Evolutionary conservation across 2,888 invertebrate species (phyloP).

Genomic region (Eubasilissa splendida): DNA sequence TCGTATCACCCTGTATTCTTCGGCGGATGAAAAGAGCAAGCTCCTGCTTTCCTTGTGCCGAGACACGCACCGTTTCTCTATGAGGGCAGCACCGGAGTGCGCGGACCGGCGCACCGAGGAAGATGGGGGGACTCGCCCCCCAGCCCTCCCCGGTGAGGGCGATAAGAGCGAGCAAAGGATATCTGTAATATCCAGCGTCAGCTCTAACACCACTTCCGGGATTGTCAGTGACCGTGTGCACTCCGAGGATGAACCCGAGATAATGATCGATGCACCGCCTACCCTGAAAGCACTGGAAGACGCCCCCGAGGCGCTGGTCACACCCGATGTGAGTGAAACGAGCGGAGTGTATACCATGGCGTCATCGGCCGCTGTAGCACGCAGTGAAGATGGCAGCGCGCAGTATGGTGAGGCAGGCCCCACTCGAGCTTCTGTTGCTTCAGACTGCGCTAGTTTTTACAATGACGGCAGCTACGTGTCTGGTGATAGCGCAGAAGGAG

Average conservation of each 20-base stretch:
- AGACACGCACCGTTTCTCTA: conserved; percentile 95
- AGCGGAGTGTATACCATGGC: conserved; percentile 90
- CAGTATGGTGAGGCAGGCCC: conserved; percentile 62
- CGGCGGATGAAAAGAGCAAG: conserved; percentile 95
- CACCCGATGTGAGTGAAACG: conserved; percentile 83
- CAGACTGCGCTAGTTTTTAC: conserved; percentile 56
- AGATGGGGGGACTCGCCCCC: conserved; percentile 75
- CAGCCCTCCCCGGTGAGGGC: conserved; percentile 75
- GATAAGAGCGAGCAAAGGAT: conserved; percentile 86
- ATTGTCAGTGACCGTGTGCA: conserved; percentile 96
- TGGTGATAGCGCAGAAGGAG: conserved; percentile 73
- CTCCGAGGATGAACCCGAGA: conserved; percentile 94
- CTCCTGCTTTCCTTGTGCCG: conserved; percentile 89
- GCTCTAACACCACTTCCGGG: conserved; percentile 97
- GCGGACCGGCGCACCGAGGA: conserved; percentile 83
- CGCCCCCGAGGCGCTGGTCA: conserved; percentile 62
- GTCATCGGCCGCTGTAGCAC: conserved; percentile 71
- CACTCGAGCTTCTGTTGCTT: conserved; percentile 61
- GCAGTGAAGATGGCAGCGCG: conserved; percentile 63
- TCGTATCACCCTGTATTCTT: conserved; percentile 91
- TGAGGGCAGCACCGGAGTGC: conserved; percentile 90
- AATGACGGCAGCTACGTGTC: conserved; percentile 53
- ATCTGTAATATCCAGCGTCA: conserved; percentile 93
- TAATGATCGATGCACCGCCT: conserved; percentile 86
- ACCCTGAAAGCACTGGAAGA: conserved; percentile 80